phyloP scores from a whole-genome alignment of 2,113 vertebrate species.

The Dipodomys ordii region DNA sequence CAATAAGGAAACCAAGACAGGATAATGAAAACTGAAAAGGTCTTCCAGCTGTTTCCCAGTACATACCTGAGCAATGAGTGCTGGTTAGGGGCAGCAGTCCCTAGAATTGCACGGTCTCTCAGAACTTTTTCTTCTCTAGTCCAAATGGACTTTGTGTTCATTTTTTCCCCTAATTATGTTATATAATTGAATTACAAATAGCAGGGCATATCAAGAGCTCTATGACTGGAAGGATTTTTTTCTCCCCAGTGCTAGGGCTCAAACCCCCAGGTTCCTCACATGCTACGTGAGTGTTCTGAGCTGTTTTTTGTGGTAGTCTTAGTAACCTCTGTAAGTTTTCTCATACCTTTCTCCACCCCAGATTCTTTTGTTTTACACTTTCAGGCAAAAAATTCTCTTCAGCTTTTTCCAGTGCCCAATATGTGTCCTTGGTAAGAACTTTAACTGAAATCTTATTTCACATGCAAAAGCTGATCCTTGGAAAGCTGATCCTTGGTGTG shows the following conservation, averaged over 20 bases:
- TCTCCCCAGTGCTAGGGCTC: neutral
- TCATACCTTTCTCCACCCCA: neutral
- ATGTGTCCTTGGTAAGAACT: slow-evolving; percentile 22
- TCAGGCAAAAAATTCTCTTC: slow-evolving; percentile 68
- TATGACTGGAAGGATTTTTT: slow-evolving; percentile 20
- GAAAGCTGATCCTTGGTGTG: slow-evolving; percentile 55
- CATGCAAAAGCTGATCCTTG: slow-evolving; percentile 47
- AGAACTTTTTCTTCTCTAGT: slow-evolving; percentile 8
- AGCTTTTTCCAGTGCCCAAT: slow-evolving; percentile 61
- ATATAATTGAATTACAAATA: slow-evolving; percentile 46
- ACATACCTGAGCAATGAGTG: slow-evolving; percentile 34
- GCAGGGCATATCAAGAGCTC: neutral
- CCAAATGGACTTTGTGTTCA: slow-evolving; percentile 50
- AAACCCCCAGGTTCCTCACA: neutral
- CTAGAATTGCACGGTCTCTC: neutral
- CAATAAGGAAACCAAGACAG: slow-evolving; percentile 33
- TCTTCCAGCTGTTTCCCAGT: neutral
- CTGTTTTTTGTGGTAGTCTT: neutral
- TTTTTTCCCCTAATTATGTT: neutral
- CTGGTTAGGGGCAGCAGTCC: neutral
- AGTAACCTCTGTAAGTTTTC: neutral
- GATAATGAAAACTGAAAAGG: neutral
- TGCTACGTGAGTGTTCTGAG: neutral
- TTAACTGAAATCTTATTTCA: slow-evolving; percentile 60
- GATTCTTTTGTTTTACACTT: slow-evolving; percentile 39